phyloP scores from a whole-genome alignment of 2,888 invertebrate genomes.

The Lasioglossum vierecki region DNA sequence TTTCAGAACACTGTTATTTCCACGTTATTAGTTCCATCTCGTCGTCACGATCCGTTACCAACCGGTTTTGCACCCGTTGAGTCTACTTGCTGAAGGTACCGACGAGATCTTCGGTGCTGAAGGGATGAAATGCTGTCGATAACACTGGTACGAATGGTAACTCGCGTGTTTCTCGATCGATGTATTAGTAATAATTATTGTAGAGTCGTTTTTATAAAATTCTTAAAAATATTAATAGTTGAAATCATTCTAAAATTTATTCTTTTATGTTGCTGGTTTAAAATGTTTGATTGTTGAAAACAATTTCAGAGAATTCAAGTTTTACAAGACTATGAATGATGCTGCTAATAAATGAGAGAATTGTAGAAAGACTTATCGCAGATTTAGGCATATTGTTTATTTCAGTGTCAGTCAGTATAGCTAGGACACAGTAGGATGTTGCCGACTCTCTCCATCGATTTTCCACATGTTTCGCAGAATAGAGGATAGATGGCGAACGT shows the following conservation, averaged over 20 bases:
- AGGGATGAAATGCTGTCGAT: conserved; percentile 2
- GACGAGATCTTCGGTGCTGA: too few species aligned
- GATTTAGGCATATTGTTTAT: neutral
- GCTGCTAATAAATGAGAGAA: neutral
- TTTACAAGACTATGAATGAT: neutral
- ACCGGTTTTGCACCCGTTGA: too few species aligned
- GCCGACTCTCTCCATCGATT: conserved; percentile 18
- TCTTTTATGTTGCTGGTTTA: neutral
- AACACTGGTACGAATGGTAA: neutral
- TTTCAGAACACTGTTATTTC: too few species aligned
- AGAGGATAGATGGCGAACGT: conserved; percentile 44
- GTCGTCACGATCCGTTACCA: too few species aligned
- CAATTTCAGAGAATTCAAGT: neutral
- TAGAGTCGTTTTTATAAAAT: neutral
- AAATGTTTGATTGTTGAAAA: neutral
- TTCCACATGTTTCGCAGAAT: neutral
- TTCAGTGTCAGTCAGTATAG: conserved; percentile 38
- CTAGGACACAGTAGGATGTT: neutral
- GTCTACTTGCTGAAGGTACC: too few species aligned
- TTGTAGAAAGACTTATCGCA: neutral
- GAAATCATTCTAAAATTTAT: neutral
- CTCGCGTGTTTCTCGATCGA: neutral
- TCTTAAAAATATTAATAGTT: neutral
- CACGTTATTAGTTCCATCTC: too few species aligned
- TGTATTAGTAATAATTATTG: neutral